Base-by-base conservation (phyloP, 2,113 vertebrate genomes). In the Dasyurus viverrinus region DNA sequence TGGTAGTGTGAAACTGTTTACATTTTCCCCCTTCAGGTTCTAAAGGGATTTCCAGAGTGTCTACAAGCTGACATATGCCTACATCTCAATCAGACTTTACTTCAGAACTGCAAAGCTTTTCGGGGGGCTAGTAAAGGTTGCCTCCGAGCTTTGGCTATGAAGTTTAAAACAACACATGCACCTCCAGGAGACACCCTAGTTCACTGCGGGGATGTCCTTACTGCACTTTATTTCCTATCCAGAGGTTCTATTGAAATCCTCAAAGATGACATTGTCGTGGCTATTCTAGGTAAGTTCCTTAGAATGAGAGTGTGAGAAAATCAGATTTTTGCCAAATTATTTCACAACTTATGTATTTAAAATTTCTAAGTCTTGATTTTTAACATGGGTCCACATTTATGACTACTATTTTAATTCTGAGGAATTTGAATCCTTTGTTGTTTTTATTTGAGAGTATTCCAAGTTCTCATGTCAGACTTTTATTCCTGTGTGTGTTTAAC, bases 1-100 rank as follows among this genome's bases (percentile, higher is more conserved):
- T 91, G 96, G 95, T 98, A 11, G 89, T 96, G 96, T 98, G 94
- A 98, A 98, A 98, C 94, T 89, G 16, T 98, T 90, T 97, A 47
- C 95, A 91, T 96, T 98, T 98, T 94, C 94, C 89, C 97, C 52
- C 94, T 98, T 93, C 98, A 99, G 99, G 99, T 99, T 95, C 98
- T 99, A 97, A 99, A 99, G 99, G 99, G 99, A 53, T 99, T 99
- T 97, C 99, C 99, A 95, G 99, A 99, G 98, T 99, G 99, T 98
- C 99, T 99, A 97, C 99, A 99, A 98, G 99, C 99, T 96, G 99
- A 99, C 97, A 99, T 99, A 97, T 99, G 99, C 97, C 99, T 99
- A 91, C 99, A 99, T 96, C 99, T 99, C 97, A 99, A 99, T 98
- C 98, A 98, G 94, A 99, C 98, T 92, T 99, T 99, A 94, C 99